Conservation (phyloP, 1,140 invertebrate species). For the Propsilocerus akamusi region DNA sequence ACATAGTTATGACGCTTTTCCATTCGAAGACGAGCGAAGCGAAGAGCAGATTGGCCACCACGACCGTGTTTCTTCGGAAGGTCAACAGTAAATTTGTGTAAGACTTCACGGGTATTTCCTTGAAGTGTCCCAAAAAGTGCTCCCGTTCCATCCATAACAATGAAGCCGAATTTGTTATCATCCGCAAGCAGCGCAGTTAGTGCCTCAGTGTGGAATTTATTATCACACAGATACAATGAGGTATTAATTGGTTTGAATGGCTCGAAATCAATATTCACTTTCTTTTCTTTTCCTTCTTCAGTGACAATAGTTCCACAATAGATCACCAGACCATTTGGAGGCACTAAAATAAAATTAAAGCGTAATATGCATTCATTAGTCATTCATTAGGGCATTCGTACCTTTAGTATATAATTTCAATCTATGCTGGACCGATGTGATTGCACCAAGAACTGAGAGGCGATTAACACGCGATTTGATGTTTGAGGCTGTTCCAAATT, state of each 20-base stretch:
- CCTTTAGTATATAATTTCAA: constrained; percentile 49
- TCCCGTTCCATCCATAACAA: constrained; percentile 61
- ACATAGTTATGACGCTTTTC: constrained; percentile 82
- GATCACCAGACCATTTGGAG: constrained; percentile 51
- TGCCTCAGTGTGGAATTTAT: constrained; percentile 43
- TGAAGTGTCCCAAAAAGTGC: constrained; percentile 55
- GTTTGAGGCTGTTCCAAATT: constrained; percentile 57
- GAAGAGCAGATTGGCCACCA: constrained; percentile 59
- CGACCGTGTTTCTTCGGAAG: constrained; percentile 56
- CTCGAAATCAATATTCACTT: constrained; percentile 64
- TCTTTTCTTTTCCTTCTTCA: constrained; percentile 61
- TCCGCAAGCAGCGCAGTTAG: constrained; percentile 45
- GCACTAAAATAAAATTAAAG: constrained; percentile 23
- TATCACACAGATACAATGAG: constrained; percentile 56
- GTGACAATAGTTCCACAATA: constrained; percentile 61
- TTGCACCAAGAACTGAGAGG: constrained; percentile 50
- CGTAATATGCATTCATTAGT: neutral
- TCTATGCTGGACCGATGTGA: constrained; percentile 54
- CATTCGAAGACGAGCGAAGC: constrained; percentile 74
- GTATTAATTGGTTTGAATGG: constrained; percentile 62
- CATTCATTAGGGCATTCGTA: neutral
- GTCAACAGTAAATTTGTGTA: constrained; percentile 59
- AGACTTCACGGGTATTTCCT: constrained; percentile 52
- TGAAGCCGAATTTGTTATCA: constrained; percentile 59
- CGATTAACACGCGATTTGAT: constrained; percentile 57